Evolutionary conservation across 2,888 invertebrate genomes (phyloP), one percentile per base, ranked within the genome.

Genomic region (Gasteruption jaculator): DNA sequence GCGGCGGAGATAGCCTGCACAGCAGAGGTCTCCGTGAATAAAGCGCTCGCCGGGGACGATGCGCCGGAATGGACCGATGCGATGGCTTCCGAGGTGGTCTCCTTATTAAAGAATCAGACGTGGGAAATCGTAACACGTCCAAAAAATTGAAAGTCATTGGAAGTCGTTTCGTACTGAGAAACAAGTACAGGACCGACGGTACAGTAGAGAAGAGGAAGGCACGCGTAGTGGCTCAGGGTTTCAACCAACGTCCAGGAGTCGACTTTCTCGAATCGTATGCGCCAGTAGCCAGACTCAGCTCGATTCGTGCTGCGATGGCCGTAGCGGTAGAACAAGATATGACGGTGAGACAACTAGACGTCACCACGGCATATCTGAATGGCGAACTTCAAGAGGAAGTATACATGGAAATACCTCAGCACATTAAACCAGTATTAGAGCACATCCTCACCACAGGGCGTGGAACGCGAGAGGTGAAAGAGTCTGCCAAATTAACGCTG

Each of bases 361-460:
- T 57, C 0, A 42, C 40, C 0, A 50, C 53, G 1, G 54, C 57
- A 3, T 57, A 51, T 24, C 15, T 57, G n/a, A 51, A 54, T 22
- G 54, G 56, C 3, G 15, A 27, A 1, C 21, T 49, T 1, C 38
- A 42, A 2, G 42, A 40, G 11, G 16, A 38, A 21, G 24, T 43
- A 3, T 43, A 24, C 7, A 53, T 56, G 53, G 41, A 52, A 25
- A 24, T 31, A 5, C 56, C 52, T 1, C 37, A 34, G 1, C 32
- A 25, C 11, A 37, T 22, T 10, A 21, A 26, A 12, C n/a, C n/a
- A n/a, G n/a, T n/a, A n/a, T n/a, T n/a, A n/a, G n/a, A n/a, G n/a
- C n/a, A n/a, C n/a, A n/a, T n/a, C n/a, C n/a, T n/a, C n/a, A n/a
- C n/a, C n/a, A n/a, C n/a, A n/a, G n/a, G n/a, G n/a, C n/a, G n/a